Conservation (phyloP, 2,888 invertebrate genomes). For the Baccha elongata region DNA sequence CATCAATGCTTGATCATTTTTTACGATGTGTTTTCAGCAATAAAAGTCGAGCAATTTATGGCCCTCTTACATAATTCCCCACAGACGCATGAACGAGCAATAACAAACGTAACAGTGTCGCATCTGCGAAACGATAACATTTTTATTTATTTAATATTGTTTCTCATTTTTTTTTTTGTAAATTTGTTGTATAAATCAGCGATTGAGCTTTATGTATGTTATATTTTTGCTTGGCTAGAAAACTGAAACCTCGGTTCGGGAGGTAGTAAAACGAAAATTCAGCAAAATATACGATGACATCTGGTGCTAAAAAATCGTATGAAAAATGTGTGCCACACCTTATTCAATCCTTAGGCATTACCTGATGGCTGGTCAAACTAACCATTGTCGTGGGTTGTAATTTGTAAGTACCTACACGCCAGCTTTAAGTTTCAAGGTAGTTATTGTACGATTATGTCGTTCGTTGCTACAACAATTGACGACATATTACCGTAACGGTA, state of each 20-base stretch:
- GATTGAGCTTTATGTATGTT: conserved; percentile 65
- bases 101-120: conserved; percentile 44
- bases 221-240: conserved; percentile 28
- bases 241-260: conserved; percentile 17
- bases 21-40: conserved; percentile 72
- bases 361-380: not conserved
- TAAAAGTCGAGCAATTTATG: conserved; percentile 66
- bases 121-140: conserved; percentile 66
- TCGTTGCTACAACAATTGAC: no score
- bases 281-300: conserved; percentile 36
- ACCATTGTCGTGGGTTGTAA: no score
- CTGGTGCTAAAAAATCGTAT: conserved; percentile 37
- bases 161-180: conserved; percentile 11
- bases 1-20: conserved; percentile 73
- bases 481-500: no score
- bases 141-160: conserved; percentile 63
- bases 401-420: conserved; percentile 41
- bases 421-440: conserved; percentile 21
- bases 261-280: not conserved
- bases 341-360: not conserved
- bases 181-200: conserved; percentile 63
- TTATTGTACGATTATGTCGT: conserved; percentile 52
- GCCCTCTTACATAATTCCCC: conserved; percentile 15
- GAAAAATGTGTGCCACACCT: conserved; percentile 19
- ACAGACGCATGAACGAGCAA: not conserved